phyloP scores from a whole-genome alignment of 2,113 vertebrate species.

The Peucedramus taeniatus region DNA sequence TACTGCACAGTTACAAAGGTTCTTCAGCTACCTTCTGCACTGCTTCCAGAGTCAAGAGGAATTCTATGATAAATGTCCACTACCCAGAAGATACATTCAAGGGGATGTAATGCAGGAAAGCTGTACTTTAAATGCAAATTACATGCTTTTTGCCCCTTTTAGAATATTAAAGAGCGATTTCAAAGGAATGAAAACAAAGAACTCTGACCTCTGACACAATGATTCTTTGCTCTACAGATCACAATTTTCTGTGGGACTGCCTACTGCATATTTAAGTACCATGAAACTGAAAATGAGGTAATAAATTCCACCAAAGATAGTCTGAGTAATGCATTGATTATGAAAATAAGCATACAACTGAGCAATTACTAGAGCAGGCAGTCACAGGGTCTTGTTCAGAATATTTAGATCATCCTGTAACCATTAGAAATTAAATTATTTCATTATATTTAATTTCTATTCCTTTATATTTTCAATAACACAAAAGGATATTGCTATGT shows the following conservation, averaged over 20 bases:
- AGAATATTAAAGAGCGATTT: slow-evolving; percentile 73
- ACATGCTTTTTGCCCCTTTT: slow-evolving; percentile 59
- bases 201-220: slow-evolving; percentile 70
- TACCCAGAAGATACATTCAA: slow-evolving; percentile 64
- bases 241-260: slow-evolving; percentile 56
- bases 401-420: slow-evolving; percentile 60
- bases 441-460: slow-evolving; percentile 56
- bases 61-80: slow-evolving; percentile 70
- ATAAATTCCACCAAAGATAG: slow-evolving; percentile 68
- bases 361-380: slow-evolving; percentile 62
- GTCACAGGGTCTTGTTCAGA: slow-evolving; percentile 21
- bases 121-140: slow-evolving; percentile 73
- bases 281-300: slow-evolving; percentile 67
- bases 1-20: slow-evolving; percentile 48
- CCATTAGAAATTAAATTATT: slow-evolving; percentile 62
- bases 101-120: slow-evolving; percentile 57
- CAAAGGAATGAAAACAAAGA: slow-evolving; percentile 66
- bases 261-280: slow-evolving; percentile 67
- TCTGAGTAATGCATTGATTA: slow-evolving; percentile 64
- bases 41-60: slow-evolving; percentile 64
- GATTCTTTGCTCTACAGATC: slow-evolving; percentile 58
- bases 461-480: slow-evolving; percentile 31
- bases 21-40: slow-evolving; percentile 71
- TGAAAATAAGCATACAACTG: slow-evolving; percentile 50
- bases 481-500: slow-evolving; percentile 32